These are phyloP conservation scores for Sebastes kiyomatsui DNA, from an alignment of 2,797 vertebrate genomes.

Conservation along the genomic window DNA sequence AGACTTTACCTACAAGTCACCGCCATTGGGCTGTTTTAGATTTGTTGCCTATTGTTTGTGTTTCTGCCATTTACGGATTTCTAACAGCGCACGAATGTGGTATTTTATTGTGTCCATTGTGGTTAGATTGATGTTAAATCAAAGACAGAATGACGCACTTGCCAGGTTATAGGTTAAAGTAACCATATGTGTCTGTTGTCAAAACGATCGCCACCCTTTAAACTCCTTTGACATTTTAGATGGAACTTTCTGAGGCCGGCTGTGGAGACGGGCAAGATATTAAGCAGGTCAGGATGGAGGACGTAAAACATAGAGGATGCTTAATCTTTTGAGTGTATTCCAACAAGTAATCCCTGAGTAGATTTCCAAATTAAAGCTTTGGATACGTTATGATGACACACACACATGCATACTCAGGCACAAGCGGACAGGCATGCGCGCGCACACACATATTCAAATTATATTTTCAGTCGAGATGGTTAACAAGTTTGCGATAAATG, in stretches of 20 bases:
- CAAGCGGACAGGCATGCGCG: slow-evolving; percentile 41
- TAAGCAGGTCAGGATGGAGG: slow-evolving; percentile 79
- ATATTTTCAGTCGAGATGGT: slow-evolving; percentile 44
- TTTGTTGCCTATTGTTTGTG: slow-evolving; percentile 6
- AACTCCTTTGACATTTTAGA: slow-evolving; percentile 49
- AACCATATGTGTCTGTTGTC: slow-evolving; percentile 12
- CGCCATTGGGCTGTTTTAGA: background rate
- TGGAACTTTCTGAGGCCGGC: slow-evolving; percentile 59
- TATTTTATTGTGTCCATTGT: background rate
- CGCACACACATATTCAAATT: slow-evolving; percentile 38
- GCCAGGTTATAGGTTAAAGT: slow-evolving; percentile 15
- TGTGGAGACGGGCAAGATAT: slow-evolving; percentile 71
- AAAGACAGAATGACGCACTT: background rate
- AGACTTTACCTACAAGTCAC: slow-evolving; percentile 40
- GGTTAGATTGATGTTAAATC: background rate
- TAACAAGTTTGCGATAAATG: slow-evolving; percentile 52
- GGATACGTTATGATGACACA: slow-evolving; percentile 76
- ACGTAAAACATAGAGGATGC: slow-evolving; percentile 80
- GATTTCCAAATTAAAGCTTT: slow-evolving; percentile 84
- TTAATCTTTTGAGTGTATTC: slow-evolving; percentile 84
- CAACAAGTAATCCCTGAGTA: slow-evolving; percentile 84
- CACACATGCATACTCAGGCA: slow-evolving; percentile 35
- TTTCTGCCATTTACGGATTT: slow-evolving; percentile 11
- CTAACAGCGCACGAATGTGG: background rate
- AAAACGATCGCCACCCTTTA: slow-evolving; percentile 40